phyloP scores from a whole-genome alignment of 53 echinoderm and acorn worm species.

The Paelopatides confundens region DNA sequence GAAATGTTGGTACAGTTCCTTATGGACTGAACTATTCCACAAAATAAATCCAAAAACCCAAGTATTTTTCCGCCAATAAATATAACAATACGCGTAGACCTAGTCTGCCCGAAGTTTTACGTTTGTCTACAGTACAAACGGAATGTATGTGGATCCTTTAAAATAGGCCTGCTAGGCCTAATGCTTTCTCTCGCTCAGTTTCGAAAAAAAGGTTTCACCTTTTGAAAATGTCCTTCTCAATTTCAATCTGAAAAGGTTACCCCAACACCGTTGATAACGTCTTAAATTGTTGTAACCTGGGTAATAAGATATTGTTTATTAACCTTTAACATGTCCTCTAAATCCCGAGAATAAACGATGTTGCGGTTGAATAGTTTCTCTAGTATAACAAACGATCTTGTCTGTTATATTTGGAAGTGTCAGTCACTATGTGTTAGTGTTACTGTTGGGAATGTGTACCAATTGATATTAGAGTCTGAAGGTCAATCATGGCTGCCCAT shows the following conservation, averaged over 20 bases:
- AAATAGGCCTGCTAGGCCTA: too few species aligned
- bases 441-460: slow-evolving; percentile 39
- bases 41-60: neutral
- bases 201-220: neutral
- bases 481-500: too few species aligned
- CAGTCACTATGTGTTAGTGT: neutral
- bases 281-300: slow-evolving; percentile 11
- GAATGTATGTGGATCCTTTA: neutral
- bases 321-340: slow-evolving; percentile 17
- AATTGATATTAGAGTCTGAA: neutral
- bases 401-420: slow-evolving; percentile 1
- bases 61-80: neutral
- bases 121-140: neutral
- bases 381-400: neutral
- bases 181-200: neutral
- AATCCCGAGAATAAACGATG: neutral
- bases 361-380: slow-evolving; percentile 6
- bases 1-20: neutral
- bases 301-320: neutral
- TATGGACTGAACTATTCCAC: neutral
- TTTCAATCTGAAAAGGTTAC: slow-evolving; percentile 21
- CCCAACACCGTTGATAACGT: slow-evolving; percentile 9
- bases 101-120: too few species aligned
- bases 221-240: neutral
- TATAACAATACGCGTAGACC: neutral